Evolutionary conservation across 2,113 vertebrate genomes (phyloP).

Genomic region (Hypanus sabinus): DNA sequence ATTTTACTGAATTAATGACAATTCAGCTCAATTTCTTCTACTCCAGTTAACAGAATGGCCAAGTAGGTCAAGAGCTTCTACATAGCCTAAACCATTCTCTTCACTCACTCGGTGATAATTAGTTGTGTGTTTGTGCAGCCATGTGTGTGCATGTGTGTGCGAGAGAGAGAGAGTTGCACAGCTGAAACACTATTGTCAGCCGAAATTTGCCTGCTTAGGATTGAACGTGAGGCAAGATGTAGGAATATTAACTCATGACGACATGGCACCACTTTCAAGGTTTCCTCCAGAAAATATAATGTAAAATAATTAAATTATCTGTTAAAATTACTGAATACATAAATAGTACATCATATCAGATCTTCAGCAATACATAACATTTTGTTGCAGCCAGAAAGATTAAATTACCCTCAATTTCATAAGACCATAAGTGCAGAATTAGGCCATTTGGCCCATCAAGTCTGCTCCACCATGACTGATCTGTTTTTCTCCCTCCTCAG

Average conservation of each 20-base stretch:
- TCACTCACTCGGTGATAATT: background rate
- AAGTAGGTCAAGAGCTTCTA: conserved; percentile 18
- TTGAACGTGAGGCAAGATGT: background rate
- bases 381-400: background rate
- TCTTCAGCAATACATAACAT: background rate
- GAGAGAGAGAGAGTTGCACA: too few relatives aligned
- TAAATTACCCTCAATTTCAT: background rate
- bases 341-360: background rate
- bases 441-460: too few relatives aligned
- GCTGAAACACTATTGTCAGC: background rate
- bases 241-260: background rate
- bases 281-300: background rate
- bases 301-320: background rate
- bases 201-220: background rate
- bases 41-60: background rate
- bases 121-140: background rate
- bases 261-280: background rate
- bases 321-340: background rate
- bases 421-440: too few relatives aligned
- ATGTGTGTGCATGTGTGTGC: too few relatives aligned
- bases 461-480: too few relatives aligned
- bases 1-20: too few relatives aligned
- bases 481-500: too few relatives aligned
- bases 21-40: background rate
- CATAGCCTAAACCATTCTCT: background rate